Percentiles rank a stretch among this genome's conserved stretches.
Evolutionary conservation across 2,888 invertebrate genomes (phyloP).

Genomic region (Microctonus aethiopoides): DNA sequence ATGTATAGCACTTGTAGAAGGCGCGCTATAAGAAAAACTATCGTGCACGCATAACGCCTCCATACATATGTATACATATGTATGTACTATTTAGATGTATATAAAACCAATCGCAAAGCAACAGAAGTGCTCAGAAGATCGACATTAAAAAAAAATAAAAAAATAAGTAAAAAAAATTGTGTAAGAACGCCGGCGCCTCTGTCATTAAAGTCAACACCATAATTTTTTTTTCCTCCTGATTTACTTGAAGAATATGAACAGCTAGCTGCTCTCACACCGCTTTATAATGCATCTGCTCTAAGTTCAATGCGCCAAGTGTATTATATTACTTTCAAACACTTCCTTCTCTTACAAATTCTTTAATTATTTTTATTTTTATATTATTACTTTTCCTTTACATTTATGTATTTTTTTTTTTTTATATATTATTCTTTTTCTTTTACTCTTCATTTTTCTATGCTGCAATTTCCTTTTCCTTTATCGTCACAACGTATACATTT

Average conservation of each 20-base stretch:
- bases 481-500: slow-evolving; percentile 1
- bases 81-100: background rate
- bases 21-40: slow-evolving; percentile 24
- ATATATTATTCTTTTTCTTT: background rate
- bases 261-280: slow-evolving; percentile 12
- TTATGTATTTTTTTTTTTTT: slow-evolving; percentile 1
- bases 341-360: slow-evolving; percentile 8
- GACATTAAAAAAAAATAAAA: background rate
- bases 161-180: slow-evolving; percentile 7
- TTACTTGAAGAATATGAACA: slow-evolving; percentile 20
- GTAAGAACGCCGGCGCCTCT: slow-evolving; percentile 41
- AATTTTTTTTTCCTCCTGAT: slow-evolving; percentile 23
- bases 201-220: slow-evolving; percentile 43
- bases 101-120: slow-evolving; percentile 17
- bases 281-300: slow-evolving; percentile 8
- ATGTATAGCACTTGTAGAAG: slow-evolving; percentile 31
- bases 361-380: slow-evolving; percentile 15
- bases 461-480: background rate
- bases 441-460: background rate
- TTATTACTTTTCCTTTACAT: background rate
- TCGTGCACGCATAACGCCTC: slow-evolving; percentile 21
- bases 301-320: slow-evolving; percentile 17
- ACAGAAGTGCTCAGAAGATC: background rate
- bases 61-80: background rate
- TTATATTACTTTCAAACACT: slow-evolving; percentile 22